phyloP scores from a whole-genome alignment of 2,797 vertebrate genomes.

The Heteromormyrus szaboi region DNA sequence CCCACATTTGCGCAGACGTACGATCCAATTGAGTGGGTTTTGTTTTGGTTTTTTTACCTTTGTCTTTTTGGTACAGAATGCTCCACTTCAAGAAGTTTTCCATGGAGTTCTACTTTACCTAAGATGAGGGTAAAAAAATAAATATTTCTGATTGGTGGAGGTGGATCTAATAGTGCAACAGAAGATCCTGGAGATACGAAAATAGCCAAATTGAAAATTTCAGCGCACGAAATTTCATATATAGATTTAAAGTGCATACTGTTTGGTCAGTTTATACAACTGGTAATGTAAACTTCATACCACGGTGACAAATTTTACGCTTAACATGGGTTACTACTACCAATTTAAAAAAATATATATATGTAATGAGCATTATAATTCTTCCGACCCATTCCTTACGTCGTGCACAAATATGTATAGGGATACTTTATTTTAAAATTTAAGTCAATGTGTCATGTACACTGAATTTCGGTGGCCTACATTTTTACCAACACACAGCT shows the following conservation, averaged over 20 bases:
- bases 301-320: background rate
- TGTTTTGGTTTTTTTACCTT: slow-evolving; percentile 67
- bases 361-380: background rate
- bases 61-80: slow-evolving; percentile 96
- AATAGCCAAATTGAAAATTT: background rate
- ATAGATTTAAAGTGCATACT: background rate
- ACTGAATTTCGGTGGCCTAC: slow-evolving; percentile 48
- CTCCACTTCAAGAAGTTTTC: slow-evolving; percentile 94
- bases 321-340: background rate
- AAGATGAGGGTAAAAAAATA: slow-evolving; percentile 42
- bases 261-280: background rate
- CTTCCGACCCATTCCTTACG: background rate
- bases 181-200: background rate
- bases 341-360: no score
- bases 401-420: background rate
- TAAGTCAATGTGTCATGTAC: background rate
- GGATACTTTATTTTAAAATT: background rate
- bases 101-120: slow-evolving; percentile 98
- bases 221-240: background rate
- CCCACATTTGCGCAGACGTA: slow-evolving; percentile 19
- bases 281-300: background rate
- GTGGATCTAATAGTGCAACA: slow-evolving; percentile 5
- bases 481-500: slow-evolving; percentile 55
- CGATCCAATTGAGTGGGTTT: slow-evolving; percentile 2
- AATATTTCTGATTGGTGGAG: slow-evolving; percentile 18